These are phyloP conservation scores for Brenthis daphne DNA, from an alignment of 2,888 invertebrate genomes.

Conservation along the genomic window DNA sequence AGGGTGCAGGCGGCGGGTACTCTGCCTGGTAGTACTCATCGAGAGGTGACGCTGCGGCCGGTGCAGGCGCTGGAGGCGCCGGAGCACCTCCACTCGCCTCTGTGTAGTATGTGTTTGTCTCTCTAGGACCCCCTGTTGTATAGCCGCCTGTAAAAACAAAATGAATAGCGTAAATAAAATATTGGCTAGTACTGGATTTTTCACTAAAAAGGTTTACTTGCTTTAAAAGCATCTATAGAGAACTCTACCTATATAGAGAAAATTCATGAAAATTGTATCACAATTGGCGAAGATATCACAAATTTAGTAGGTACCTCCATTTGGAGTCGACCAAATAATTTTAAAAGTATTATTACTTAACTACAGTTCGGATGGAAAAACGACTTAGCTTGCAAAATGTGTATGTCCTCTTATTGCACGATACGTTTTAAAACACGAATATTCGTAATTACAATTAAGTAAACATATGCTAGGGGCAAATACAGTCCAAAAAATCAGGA, in stretches of 20 bases:
- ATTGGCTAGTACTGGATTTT: background rate
- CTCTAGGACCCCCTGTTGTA: conserved; percentile 81
- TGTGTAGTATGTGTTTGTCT: conserved; percentile 76
- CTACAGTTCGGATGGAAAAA: too few species aligned
- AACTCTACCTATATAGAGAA: too few species aligned
- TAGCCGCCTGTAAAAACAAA: conserved; percentile 71
- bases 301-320: too few species aligned
- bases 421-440: background rate
- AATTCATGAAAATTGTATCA: too few species aligned
- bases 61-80: conserved; percentile 59
- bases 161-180: background rate
- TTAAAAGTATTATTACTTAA: too few species aligned
- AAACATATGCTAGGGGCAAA: conserved; percentile 3
- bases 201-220: too few species aligned
- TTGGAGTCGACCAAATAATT: too few species aligned
- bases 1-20: conserved; percentile 72
- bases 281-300: too few species aligned
- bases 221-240: too few species aligned
- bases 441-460: background rate
- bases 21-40: conserved; percentile 80
- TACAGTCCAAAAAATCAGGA: conserved; percentile 39
- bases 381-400: too few species aligned
- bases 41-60: conserved; percentile 73
- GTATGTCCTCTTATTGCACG: too few species aligned
- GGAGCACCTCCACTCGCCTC: conserved; percentile 61